Evolutionary conservation across 1,140 invertebrate genomes (phyloP), one percentile per base, ranked within the genome.

Genomic region (Drosophila tristis): DNA sequence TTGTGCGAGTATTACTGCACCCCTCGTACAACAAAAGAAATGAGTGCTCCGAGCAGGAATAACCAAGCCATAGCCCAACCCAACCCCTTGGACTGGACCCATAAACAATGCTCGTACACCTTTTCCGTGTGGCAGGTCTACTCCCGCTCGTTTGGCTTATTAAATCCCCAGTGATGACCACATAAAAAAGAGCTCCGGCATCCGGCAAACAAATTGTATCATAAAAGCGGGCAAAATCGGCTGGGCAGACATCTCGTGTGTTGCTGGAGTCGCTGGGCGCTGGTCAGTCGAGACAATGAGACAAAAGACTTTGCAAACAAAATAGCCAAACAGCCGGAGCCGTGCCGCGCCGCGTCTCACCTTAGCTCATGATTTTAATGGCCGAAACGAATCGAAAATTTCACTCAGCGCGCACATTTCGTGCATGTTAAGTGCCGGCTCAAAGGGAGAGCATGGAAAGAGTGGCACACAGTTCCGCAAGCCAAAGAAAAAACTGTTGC

Each of bases 201-300:
- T 65, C 57, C 59, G 73, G 77, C 70, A 71, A 71, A 87, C 81
- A 87, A 86, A 86, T 86, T 85, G 82, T 81, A 87, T 87, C 82
- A 65, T 85, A 87, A 85, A 85, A 80, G 29, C 25, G 23, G 49
- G 47, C 53, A 54, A 23, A 57, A 9, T 2, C 8, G 20, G 73
- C 53, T 57, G 56, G 68, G 43, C 35, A 45, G 51, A 49, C 39
- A 54, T 4, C 35, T 13, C 35, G 35, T 39, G 11, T 11, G 11
- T 1, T 11, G 16, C 2, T 20, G 20, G 20, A 20, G 20, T 20
- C 20, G 20, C 20, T 20, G 20, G 35, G 13, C 0, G 35, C 35
- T 59, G 61, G 55, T n/a, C 54, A 54, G 26, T 45, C 48, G 31
- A 60, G 62, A 86, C 73, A 85, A 80, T 78, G 68, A 81, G 78